Conservation (phyloP, 2,797 vertebrate genomes). For the Myotis vivesi region DNA sequence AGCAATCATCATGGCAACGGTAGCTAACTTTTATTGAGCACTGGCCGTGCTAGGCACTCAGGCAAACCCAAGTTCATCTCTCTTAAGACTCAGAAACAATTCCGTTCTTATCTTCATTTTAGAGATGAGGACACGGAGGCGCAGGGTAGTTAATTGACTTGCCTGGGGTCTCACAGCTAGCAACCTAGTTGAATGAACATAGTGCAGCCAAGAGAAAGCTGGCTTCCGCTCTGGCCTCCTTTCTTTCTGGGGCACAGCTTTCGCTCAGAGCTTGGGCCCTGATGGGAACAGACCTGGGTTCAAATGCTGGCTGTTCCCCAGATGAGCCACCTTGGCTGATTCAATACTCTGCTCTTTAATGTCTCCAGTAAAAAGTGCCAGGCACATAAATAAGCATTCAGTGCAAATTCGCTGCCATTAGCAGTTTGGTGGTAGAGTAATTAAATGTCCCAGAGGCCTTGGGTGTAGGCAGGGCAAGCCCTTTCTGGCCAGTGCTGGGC, state of each 20-base stretch:
- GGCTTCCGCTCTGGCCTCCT: not conserved
- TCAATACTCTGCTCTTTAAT: not conserved
- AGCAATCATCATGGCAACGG: too few species aligned
- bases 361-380: not conserved
- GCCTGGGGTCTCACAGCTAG: not conserved
- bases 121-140: not conserved
- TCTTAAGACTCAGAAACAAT: not conserved
- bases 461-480: not conserved
- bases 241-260: not conserved
- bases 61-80: not conserved
- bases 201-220: not conserved
- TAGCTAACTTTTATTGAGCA: not conserved
- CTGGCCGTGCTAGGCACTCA: not conserved
- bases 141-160: not conserved
- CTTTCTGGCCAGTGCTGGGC: not conserved
- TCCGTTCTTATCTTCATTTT: not conserved
- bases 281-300: not conserved
- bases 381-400: not conserved
- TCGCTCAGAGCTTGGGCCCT: not conserved
- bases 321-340: not conserved
- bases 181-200: not conserved
- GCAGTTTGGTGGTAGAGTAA: not conserved
- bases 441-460: not conserved
- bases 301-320: not conserved
- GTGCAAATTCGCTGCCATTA: not conserved